Conservation (phyloP, 2,888 invertebrate species). For the Watsonalla cultraria region DNA sequence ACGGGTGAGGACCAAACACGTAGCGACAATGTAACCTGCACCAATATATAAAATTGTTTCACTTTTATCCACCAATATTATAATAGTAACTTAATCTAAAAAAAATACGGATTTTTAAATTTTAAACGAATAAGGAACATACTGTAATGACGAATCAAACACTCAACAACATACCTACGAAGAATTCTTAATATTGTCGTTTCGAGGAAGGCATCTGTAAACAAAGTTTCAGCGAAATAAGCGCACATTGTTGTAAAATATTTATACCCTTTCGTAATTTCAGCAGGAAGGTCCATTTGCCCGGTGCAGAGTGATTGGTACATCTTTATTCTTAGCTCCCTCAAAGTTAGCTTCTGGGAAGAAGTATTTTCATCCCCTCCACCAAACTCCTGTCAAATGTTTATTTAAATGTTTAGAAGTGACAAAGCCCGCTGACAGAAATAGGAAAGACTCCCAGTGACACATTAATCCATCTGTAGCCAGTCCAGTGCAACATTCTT, state of each 20-base stretch:
- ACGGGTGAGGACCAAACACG: slow-evolving; percentile 83
- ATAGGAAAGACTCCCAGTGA: too few species aligned
- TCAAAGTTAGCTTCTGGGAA: slow-evolving; percentile 36
- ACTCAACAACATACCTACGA: too few species aligned
- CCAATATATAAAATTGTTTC: slow-evolving; percentile 9
- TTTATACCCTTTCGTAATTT: slow-evolving; percentile 46
- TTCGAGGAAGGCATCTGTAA: not conserved
- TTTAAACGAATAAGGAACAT: too few species aligned
- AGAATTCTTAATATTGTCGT: too few species aligned
- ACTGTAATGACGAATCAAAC: too few species aligned
- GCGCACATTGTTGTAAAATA: too few species aligned
- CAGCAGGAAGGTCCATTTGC: slow-evolving; percentile 76
- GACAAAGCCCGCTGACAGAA: not conserved
- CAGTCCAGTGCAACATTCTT: too few species aligned
- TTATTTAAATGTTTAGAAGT: not conserved
- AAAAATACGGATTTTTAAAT: too few species aligned
- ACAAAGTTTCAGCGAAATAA: not conserved
- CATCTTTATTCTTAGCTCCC: slow-evolving; percentile 76
- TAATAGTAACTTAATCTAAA: too few species aligned
- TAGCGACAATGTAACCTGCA: slow-evolving; percentile 87
- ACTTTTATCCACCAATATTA: not conserved
- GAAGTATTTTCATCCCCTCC: slow-evolving; percentile 48
- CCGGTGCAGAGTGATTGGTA: slow-evolving; percentile 91
- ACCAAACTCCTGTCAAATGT: slow-evolving; percentile 46
- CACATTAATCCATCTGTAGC: too few species aligned